Evolutionary conservation across 2,797 vertebrate species (phyloP).

Genomic region (Poecilia wingei): DNA sequence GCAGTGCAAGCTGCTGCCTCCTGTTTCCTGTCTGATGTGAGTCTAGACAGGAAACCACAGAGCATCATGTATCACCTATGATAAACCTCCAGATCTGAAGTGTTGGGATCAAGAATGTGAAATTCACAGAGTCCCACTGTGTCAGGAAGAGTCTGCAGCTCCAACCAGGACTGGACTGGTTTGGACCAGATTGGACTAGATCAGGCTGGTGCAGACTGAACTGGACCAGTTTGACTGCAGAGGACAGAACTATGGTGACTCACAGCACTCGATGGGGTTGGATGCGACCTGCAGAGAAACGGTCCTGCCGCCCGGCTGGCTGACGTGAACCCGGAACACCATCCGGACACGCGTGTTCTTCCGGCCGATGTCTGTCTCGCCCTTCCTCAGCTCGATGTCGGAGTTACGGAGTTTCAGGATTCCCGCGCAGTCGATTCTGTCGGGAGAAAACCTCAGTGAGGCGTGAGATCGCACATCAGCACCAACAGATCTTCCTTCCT

Average conservation of each 20-base stretch:
- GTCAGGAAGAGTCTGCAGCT: too few species aligned
- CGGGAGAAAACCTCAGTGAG: background rate
- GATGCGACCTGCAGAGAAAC: slow-evolving; percentile 92
- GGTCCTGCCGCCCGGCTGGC: slow-evolving; percentile 87
- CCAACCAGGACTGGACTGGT: too few species aligned
- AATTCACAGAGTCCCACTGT: too few species aligned
- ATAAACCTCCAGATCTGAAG: background rate
- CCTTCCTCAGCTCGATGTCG: slow-evolving; percentile 96
- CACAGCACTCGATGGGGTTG: slow-evolving; percentile 98
- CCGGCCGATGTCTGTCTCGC: slow-evolving; percentile 95
- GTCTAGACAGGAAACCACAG: background rate
- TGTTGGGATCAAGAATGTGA: background rate
- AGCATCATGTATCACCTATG: background rate
- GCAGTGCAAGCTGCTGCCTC: background rate
- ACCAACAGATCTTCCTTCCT: background rate
- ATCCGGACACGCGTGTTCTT: slow-evolving; percentile 97
- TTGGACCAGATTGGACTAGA: too few species aligned
- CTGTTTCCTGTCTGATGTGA: background rate
- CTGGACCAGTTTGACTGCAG: too few species aligned
- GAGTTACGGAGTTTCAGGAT: slow-evolving; percentile 97
- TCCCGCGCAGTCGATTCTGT: slow-evolving; percentile 95
- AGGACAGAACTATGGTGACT: slow-evolving; percentile 72
- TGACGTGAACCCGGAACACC: slow-evolving; percentile 95
- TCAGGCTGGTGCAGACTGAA: too few species aligned
- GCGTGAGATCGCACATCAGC: background rate